Conservation (phyloP, 2,113 vertebrate species). For the Chaetorhynchus papuensis region DNA sequence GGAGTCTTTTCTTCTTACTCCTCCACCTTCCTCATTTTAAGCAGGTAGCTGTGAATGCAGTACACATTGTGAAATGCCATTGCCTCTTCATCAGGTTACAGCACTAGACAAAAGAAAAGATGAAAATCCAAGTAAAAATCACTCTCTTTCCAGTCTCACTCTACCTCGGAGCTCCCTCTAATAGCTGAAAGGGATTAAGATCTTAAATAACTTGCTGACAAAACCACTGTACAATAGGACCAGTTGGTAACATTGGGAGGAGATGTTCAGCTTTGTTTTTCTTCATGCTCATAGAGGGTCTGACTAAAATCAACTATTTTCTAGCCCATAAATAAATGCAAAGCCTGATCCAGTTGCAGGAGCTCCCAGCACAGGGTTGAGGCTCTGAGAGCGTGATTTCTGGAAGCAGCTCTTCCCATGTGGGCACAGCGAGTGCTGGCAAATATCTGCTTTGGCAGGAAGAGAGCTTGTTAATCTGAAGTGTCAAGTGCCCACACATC, state of each 20-base stretch:
- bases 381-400: not conserved
- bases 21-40: conserved; percentile 41
- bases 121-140: conserved; percentile 29
- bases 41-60: not conserved
- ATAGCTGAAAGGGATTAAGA: conserved; percentile 17
- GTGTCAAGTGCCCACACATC: not conserved
- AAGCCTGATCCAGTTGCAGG: not conserved
- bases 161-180: not conserved
- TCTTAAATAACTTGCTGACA: not conserved
- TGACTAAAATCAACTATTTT: not conserved
- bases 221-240: not conserved
- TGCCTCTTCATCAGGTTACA: conserved; percentile 19
- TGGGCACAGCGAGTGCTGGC: not conserved
- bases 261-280: conserved; percentile 2
- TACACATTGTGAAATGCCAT: not conserved
- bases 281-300: not conserved
- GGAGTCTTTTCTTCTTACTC: conserved; percentile 38
- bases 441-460: not conserved
- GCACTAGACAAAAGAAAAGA: not conserved
- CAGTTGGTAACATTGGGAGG: not conserved
- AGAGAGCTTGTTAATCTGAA: not conserved
- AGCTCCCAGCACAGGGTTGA: not conserved
- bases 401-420: not conserved
- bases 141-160: not conserved
- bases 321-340: not conserved